Evolutionary conservation across 2,797 vertebrate species (phyloP).

Genomic region (Hephaestus fuliginosus): DNA sequence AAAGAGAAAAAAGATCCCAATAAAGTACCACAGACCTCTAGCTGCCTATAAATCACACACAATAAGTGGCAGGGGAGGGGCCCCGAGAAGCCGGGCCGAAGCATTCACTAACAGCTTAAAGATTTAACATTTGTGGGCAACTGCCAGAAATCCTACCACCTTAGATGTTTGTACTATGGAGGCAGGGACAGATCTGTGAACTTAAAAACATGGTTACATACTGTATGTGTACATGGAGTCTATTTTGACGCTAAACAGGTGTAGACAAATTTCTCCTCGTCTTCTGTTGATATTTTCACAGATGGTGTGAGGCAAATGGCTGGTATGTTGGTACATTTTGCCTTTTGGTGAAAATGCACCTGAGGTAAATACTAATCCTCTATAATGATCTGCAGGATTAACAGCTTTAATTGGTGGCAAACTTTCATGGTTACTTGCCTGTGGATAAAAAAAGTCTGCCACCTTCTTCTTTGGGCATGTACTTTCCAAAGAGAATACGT

Average conservation of each 20-base stretch:
- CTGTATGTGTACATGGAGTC: not conserved
- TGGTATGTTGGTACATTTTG: not conserved
- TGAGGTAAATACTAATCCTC: not conserved
- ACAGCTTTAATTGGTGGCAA: constrained; percentile 15
- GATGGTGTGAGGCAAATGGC: not conserved
- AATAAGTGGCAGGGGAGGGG: constrained; percentile 93
- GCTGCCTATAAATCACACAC: constrained; percentile 97
- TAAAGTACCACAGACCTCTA: constrained; percentile 93
- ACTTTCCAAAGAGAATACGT: constrained; percentile 13
- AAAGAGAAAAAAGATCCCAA: constrained; percentile 87
- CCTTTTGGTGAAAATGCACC: not conserved
- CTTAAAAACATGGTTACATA: constrained; percentile 6
- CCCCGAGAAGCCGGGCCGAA: constrained; percentile 85
- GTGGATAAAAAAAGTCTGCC: constrained; percentile 16
- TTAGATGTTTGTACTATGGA: constrained; percentile 22
- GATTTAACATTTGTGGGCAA: constrained; percentile 23
- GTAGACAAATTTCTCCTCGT: not conserved
- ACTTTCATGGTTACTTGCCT: constrained; percentile 13
- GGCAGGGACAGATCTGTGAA: constrained; percentile 10
- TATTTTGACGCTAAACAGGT: not conserved
- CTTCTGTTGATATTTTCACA: not conserved
- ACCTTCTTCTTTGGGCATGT: constrained; percentile 18
- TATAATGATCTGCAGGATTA: not conserved
- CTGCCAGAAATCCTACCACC: constrained; percentile 30
- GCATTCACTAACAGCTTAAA: constrained; percentile 67